Base-by-base conservation (phyloP, 2,113 vertebrate genomes). In the Todiramphus saurophagus region DNA sequence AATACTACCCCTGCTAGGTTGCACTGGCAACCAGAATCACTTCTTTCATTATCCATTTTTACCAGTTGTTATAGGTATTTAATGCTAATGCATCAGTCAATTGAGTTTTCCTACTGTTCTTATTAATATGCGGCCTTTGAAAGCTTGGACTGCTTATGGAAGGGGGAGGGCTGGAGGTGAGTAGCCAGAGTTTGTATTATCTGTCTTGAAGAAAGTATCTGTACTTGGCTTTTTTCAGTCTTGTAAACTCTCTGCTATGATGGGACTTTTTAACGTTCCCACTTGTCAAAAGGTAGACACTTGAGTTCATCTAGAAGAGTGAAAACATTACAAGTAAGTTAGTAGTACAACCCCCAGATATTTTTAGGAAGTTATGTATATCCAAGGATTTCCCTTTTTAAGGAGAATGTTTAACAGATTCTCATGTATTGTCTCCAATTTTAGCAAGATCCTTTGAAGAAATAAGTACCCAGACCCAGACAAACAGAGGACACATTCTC, bases 1-100 rank as follows among this genome's bases (percentile, higher is more conserved):
- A 96, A 89, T 91, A 94, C 46, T 59, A 60, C 75, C 60, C 51
- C 66, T 74, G 72, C 20, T 86, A 89, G 23, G 28, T 90, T 97
- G 58, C 56, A 58, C 51, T 67, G 66, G 60, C 89, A 95, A 86
- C 46, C 56, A 87, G 59, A 88, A 86, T 63, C 31, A 66, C 37
- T 64, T 44, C 24, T 46, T 80, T 55, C 46, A 83, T 79, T 95
- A 83, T 56, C 37, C 59, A 28, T 80, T 83, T 66, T 90, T 93
- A 94, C 74, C 87, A 87, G 62, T 51, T 93, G 12, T 31, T 70
- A 25, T 15, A 46, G 24, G 50, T 51, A 84, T 89, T 62, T 76
- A 94, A 77, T 50, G 55, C 28, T 55, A 94, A 85, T 21, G 15
- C 68, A 84, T 31, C 39, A 70, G 28, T 76, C 69, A 88, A 77